Conservation (phyloP, 2,888 invertebrate genomes). For the Diarsia dahlii region DNA sequence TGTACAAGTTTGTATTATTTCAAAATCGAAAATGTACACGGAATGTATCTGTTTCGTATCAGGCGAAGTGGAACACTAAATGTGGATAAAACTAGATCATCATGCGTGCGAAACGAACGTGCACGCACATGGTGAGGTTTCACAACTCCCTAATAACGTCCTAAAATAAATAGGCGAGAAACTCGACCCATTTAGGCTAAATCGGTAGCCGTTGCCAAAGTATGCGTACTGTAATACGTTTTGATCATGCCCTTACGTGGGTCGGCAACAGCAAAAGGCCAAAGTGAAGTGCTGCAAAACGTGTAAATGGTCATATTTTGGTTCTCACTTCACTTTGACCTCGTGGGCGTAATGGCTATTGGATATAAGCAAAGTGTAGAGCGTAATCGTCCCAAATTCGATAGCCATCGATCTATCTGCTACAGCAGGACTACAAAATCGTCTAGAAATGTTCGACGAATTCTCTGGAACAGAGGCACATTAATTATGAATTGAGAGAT, state of each 20-base stretch:
- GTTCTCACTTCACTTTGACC: neutral
- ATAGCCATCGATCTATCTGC: neutral
- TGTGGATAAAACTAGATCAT: constrained; percentile 69
- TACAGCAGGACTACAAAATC: neutral
- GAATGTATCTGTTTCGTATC: constrained; percentile 65
- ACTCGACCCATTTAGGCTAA: constrained; percentile 69
- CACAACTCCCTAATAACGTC: constrained; percentile 73
- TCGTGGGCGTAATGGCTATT: constrained; percentile 36
- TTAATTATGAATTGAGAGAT: neutral
- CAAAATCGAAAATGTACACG: constrained; percentile 49
- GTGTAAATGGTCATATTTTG: constrained; percentile 30
- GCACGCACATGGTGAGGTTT: constrained; percentile 70
- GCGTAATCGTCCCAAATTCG: constrained; percentile 14
- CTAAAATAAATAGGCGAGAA: constrained; percentile 74
- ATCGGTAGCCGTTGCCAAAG: constrained; percentile 55
- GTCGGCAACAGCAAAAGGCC: constrained; percentile 23
- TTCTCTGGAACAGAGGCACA: neutral
- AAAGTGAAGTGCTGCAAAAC: constrained; percentile 23
- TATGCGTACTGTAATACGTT: constrained; percentile 28
- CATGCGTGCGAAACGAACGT: constrained; percentile 67
- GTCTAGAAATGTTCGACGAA: constrained; percentile 9
- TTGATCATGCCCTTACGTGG: constrained; percentile 42
- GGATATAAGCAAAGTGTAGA: constrained; percentile 6
- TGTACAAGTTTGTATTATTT: constrained; percentile 34
- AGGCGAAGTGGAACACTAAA: constrained; percentile 68